These are phyloP conservation scores for Lota lota DNA, from an alignment of 2,113 vertebrate genomes.

Conservation along the genomic window DNA sequence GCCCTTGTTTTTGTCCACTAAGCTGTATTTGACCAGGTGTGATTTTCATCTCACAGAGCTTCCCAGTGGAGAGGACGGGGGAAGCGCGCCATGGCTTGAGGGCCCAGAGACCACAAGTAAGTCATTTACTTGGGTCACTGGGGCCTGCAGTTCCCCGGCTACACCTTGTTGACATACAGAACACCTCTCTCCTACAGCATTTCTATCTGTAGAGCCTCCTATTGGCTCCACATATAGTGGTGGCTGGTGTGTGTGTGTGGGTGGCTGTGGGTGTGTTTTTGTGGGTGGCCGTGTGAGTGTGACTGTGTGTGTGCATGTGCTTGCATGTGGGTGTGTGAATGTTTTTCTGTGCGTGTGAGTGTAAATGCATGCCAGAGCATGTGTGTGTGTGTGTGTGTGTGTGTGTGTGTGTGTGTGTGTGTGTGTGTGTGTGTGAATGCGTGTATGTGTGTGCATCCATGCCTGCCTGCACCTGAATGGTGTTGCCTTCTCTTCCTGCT, in stretches of 20 bases:
- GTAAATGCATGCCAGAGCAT: background rate
- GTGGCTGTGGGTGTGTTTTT: background rate
- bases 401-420: background rate
- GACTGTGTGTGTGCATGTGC: conserved; percentile 19
- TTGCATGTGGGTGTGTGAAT: background rate
- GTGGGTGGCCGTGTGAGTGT: conserved; percentile 4
- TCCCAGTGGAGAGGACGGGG: conserved; percentile 74
- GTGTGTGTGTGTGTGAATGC: conserved; percentile 1
- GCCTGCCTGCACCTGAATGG: conserved; percentile 38
- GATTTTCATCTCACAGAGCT: conserved; percentile 40
- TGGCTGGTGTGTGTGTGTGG: no score
- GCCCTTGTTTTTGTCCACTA: no score
- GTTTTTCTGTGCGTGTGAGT: conserved; percentile 18
- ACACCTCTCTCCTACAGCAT: no score
- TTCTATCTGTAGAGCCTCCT: background rate
- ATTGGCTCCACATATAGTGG: background rate
- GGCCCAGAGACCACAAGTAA: conserved; percentile 63
- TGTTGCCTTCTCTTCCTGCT: conserved; percentile 54
- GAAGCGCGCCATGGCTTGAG: conserved; percentile 62
- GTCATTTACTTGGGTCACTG: conserved; percentile 2
- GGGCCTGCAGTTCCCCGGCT: no score
- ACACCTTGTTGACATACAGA: no score
- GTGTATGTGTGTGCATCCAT: background rate
- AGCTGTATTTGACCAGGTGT: no score
- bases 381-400: conserved; percentile 6